These are phyloP conservation scores for Maniola hyperantus DNA, from an alignment of 2,888 invertebrate genomes.

Conservation along the genomic window DNA sequence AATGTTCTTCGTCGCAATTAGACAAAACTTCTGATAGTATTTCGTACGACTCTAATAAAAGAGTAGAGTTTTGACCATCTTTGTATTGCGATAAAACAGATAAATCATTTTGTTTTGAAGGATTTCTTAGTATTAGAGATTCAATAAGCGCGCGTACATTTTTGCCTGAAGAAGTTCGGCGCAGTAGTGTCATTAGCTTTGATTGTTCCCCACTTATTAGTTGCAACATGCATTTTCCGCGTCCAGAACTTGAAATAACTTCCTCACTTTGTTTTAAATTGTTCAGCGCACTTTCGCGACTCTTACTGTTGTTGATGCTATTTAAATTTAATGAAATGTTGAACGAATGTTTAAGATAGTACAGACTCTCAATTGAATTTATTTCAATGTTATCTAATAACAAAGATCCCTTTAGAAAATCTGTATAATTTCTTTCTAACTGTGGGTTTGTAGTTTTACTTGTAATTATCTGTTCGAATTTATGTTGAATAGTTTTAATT, in stretches of 20 bases:
- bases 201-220: slow-evolving; percentile 53
- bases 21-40: slow-evolving; percentile 61
- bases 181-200: slow-evolving; percentile 54
- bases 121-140: slow-evolving; percentile 51
- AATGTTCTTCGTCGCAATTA: slow-evolving; percentile 64
- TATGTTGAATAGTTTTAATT: slow-evolving; percentile 59
- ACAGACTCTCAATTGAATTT: slow-evolving; percentile 62
- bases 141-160: slow-evolving; percentile 63
- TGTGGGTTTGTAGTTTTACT: slow-evolving; percentile 48
- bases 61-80: slow-evolving; percentile 58
- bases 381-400: slow-evolving; percentile 57
- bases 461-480: slow-evolving; percentile 71
- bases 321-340: slow-evolving; percentile 57
- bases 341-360: slow-evolving; percentile 71
- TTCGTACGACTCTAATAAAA: slow-evolving; percentile 59
- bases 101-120: slow-evolving; percentile 43
- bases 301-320: slow-evolving; percentile 59
- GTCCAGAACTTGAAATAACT: slow-evolving; percentile 51
- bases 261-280: slow-evolving; percentile 50
- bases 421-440: slow-evolving; percentile 72
- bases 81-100: slow-evolving; percentile 55
- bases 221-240: slow-evolving; percentile 56
- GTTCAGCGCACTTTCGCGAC: slow-evolving; percentile 48
- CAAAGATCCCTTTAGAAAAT: slow-evolving; percentile 71
- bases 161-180: slow-evolving; percentile 60